Base-by-base conservation (phyloP, 2,113 vertebrate genomes). In the Brachyhypopomus occidentalis region DNA sequence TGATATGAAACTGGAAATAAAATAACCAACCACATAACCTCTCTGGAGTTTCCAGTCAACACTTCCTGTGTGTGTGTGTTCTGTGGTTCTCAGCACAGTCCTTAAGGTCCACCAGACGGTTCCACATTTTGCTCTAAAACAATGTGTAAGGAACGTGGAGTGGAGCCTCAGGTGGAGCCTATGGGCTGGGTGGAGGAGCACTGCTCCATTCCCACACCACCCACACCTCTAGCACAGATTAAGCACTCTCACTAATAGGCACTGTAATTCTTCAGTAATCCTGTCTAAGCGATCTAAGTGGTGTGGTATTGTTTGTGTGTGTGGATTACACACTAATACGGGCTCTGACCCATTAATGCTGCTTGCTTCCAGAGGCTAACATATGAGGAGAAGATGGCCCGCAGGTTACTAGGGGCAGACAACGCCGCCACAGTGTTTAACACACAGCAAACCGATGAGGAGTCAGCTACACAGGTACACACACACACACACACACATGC, bases 351-450 rank as follows among this genome's bases (percentile, higher is more conserved):
- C 87, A 91, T 88, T 91, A 92, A 92, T 89, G 86, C 78, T 93
- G 91, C 89, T 92, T 94, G 90, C 89, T 93, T 93, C 84, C 93
- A 99, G 97, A 97, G 91, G 89, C 88, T 99, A 92, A 99, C 97
- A 0, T 99, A 99, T 22, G 98, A 99, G 81, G 98, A 99, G 90
- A 98, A 98, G 92, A 99, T 99, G 96, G 97, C 98, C 79, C 97
- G 98, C 72, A 94, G 98, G 25, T 90, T 99, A 73, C 94, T 99
- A 84, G 98, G 98, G 70, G 97, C 96, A 4, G 97, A 98, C 92
- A 99, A 93, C 2, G 97, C 95, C 23, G 96, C 96, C 85, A 98
- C 95, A 20, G 97, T 99, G 81, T 95, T 99, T 88, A 96, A 91
- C 60, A 88, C 95, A 30, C 96, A 96, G 89, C 97, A 98, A 62